A percentile compares a stretch with the other conserved stretches of the same genome.
Evolutionary conservation across 2,113 vertebrate species (phyloP).

Genomic region (Cebus imitator): DNA sequence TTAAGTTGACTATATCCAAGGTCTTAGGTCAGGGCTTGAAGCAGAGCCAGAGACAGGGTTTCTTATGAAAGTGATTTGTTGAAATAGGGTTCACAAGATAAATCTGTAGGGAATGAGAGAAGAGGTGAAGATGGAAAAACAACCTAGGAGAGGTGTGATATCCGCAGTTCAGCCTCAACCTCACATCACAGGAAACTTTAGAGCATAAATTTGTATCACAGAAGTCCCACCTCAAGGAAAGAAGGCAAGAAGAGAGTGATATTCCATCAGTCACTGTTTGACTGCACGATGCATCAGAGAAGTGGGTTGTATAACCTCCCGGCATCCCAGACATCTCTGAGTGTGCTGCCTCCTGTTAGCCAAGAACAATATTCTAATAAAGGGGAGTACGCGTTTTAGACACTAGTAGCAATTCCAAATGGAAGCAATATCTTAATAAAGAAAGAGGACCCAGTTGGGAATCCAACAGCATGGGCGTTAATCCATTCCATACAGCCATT

Average conservation of each 20-base stretch:
- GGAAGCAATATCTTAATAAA: neutral
- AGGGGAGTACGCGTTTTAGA: neutral
- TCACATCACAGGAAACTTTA: neutral
- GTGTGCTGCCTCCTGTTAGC: neutral
- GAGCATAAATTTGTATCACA: neutral
- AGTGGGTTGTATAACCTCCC: rapidly evolving
- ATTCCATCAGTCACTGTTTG: neutral
- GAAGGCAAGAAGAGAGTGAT: neutral
- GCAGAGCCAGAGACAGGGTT: neutral
- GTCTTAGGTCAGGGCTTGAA: neutral
- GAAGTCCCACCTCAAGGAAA: neutral
- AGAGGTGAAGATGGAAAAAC: neutral
- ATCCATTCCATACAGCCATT: neutral
- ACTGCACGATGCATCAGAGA: neutral
- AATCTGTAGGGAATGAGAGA: neutral
- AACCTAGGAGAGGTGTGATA: neutral
- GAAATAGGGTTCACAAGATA: neutral
- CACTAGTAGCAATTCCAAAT: neutral
- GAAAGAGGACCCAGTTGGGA: neutral
- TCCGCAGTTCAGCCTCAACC: neutral
- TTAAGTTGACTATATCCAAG: neutral
- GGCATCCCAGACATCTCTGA: neutral
- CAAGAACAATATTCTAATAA: neutral
- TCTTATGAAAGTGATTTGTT: neutral
- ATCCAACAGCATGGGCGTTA: neutral